Evolutionary conservation across 2,888 invertebrate species (phyloP).

Genomic region (Callyntrura sp.): DNA sequence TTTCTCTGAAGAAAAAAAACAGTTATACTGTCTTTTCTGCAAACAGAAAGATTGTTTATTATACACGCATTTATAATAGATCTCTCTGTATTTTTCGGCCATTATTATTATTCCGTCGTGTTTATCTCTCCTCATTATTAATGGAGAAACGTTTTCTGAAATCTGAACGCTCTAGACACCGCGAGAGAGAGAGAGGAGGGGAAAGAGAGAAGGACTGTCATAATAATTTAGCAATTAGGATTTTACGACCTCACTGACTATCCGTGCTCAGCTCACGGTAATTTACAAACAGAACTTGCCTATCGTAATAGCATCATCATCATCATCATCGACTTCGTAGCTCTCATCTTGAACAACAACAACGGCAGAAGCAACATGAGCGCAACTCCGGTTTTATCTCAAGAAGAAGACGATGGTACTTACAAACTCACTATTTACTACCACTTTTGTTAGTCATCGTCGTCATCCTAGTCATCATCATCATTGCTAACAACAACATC

Average conservation of each 20-base stretch:
- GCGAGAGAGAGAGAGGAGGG: slow-evolving; percentile 14
- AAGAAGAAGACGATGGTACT: not conserved
- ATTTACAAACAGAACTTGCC: slow-evolving; percentile 76
- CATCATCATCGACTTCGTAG: slow-evolving; percentile 35
- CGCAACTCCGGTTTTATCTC: slow-evolving; percentile 47
- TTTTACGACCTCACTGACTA: slow-evolving; percentile 79
- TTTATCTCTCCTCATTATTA: slow-evolving; percentile 63
- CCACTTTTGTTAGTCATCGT: slow-evolving; percentile 56
- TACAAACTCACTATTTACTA: slow-evolving; percentile 17
- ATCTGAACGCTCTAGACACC: too few species aligned
- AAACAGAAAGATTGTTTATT: not conserved
- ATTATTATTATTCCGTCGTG: slow-evolving; percentile 50
- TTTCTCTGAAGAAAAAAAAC: slow-evolving; percentile 1
- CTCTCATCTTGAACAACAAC: not conserved
- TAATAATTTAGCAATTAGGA: slow-evolving; percentile 80
- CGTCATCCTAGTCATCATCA: slow-evolving; percentile 22
- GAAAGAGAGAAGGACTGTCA: slow-evolving; percentile 66
- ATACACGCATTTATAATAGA: not conserved
- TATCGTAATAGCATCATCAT: slow-evolving; percentile 62
- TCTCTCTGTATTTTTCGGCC: slow-evolving; percentile 22
- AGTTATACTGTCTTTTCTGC: not conserved
- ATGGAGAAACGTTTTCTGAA: slow-evolving; percentile 50
- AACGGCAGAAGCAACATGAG: slow-evolving; percentile 26
- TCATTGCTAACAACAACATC: slow-evolving; percentile 25
- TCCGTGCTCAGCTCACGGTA: slow-evolving; percentile 76